Conservation (phyloP, 1,140 invertebrate genomes). For the Euwallacea fornicatus region DNA sequence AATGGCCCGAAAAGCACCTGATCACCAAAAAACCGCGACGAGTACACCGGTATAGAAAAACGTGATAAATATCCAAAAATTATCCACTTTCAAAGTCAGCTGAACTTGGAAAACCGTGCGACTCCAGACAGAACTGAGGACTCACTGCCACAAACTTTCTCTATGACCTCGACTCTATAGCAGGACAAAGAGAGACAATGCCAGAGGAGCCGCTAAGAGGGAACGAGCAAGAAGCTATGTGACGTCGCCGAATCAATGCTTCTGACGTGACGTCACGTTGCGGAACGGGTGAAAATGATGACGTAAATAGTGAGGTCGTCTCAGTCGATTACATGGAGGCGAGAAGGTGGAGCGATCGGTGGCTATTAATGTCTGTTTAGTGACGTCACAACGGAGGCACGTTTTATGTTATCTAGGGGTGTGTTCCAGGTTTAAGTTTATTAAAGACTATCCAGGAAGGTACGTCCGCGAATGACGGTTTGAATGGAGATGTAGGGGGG, state of each 20-base stretch:
- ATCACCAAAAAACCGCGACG: too few relatives aligned
- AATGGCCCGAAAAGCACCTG: too few relatives aligned
- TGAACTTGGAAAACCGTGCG: constrained; percentile 35
- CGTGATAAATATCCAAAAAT: too few relatives aligned
- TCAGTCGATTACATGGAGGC: neutral
- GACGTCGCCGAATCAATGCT: constrained; percentile 48
- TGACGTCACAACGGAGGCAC: constrained; percentile 36
- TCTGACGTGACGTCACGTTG: constrained; percentile 43
- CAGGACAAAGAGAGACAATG: constrained; percentile 38
- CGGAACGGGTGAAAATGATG: constrained; percentile 39
- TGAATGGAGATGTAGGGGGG: too few relatives aligned
- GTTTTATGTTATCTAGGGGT: neutral
- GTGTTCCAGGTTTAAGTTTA: neutral
- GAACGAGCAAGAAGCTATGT: constrained; percentile 18
- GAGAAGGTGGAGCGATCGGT: constrained; percentile 28
- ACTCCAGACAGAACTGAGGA: constrained; percentile 31
- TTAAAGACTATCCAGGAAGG: neutral
- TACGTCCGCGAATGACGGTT: neutral
- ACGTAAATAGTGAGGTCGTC: constrained; percentile 41
- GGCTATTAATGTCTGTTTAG: constrained; percentile 20
- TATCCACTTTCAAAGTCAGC: constrained; percentile 1
- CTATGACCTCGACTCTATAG: constrained; percentile 48
- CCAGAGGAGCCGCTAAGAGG: constrained; percentile 6
- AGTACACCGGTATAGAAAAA: too few relatives aligned
- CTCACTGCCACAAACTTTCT: constrained; percentile 50